Conservation (phyloP, 2,888 invertebrate genomes). For the Agapostemon virescens region DNA sequence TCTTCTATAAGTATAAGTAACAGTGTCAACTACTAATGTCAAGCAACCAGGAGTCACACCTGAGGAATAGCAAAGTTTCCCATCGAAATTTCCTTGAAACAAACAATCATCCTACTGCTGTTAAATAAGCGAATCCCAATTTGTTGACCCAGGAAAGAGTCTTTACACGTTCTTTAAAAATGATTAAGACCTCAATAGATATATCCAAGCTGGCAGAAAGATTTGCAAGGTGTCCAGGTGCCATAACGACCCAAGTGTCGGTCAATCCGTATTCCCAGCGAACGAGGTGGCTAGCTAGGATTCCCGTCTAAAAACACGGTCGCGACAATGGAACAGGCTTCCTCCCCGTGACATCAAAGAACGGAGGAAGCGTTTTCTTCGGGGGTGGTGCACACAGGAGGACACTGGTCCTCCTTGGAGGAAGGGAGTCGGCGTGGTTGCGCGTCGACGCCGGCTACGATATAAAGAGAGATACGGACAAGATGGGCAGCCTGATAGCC, state of each 20-base stretch:
- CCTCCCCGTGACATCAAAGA: conserved; percentile 61
- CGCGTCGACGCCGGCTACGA: conserved; percentile 45
- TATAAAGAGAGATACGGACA: conserved; percentile 67
- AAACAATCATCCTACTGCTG: background rate
- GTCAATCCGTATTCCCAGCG: background rate
- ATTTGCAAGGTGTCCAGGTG: background rate
- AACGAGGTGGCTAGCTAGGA: background rate
- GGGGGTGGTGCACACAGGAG: conserved; percentile 13
- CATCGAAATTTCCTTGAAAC: no score
- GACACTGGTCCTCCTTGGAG: conserved; percentile 18
- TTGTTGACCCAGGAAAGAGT: background rate
- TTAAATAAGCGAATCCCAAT: background rate
- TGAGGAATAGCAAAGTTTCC: no score
- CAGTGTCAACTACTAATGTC: no score
- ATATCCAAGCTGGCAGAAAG: background rate
- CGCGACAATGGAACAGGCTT: conserved; percentile 34
- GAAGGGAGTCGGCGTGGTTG: conserved; percentile 38
- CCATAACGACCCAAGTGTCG: background rate
- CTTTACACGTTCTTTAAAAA: background rate
- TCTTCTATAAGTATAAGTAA: no score
- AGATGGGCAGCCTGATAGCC: conserved; percentile 70
- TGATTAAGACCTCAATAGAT: background rate
- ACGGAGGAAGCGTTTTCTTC: conserved; percentile 52
- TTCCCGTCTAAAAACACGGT: conserved; percentile 21
- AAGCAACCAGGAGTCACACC: no score